Evolutionary conservation across 2,113 vertebrate species (phyloP), one percentile per base, ranked within the genome.

Genomic region (Leptobrachium leishanense): DNA sequence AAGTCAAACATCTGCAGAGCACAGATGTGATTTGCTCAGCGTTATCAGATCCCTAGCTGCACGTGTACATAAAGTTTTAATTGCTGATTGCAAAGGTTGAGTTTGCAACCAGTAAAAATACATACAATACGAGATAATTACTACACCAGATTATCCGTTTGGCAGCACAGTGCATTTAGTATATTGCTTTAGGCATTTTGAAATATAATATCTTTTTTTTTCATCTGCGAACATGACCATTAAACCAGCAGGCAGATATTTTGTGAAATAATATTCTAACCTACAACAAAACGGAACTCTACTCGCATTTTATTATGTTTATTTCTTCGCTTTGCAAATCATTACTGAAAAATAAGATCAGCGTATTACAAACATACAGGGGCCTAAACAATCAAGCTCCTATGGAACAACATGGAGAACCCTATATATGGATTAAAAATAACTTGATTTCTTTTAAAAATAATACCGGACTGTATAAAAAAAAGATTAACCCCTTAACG

Each of bases 1-100:
- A 31, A 31, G 20, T 31, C 20, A 31, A 55, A 43, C 88, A 87
- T 82, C 89, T 91, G 90, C 85, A 50, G 15, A 82, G 84, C 84
- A 20, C 90, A 92, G 89, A 57, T 92, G 90, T 86, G 83, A 85
- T 86, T 89, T 85, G 87, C 81, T 68, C 82, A 54, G 50, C 59
- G 63, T 8, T 0, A 87, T 86, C 82, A 87, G 84, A 86, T 84
- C 88, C 86, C 79, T 92, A 86, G 59, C 44, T 54, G 9, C 3
- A 42, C 41, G 55, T 57, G 90, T 43, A 53, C 8, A 39, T 64
- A 83, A 79, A 82, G 82, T 44, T 85, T 85, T 74, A 71, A 74
- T 69, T 12, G 31, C 82, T 83, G 40, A 2, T 80, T 82, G 84
- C 85, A 87, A 84, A 73, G 31, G 40, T 81, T 84, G 40, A 54